Evolutionary conservation across 2,113 vertebrate species (phyloP).

Genomic region (Corythoichthys haematopterus): DNA sequence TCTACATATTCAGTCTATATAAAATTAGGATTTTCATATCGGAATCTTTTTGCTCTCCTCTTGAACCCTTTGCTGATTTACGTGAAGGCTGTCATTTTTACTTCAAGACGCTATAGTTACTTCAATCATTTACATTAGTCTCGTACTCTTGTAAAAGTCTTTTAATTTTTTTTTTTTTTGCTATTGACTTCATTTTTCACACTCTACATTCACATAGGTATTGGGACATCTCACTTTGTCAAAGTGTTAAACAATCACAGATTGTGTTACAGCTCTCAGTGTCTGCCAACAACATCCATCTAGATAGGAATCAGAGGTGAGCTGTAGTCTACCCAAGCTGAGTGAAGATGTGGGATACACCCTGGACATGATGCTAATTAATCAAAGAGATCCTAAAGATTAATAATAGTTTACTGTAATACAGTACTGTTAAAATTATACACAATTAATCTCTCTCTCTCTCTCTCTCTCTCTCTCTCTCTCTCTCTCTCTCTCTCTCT

Average conservation of each 20-base stretch:
- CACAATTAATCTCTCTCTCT: too few relatives aligned
- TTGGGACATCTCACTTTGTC: not conserved
- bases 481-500: too few relatives aligned
- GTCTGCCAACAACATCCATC: not conserved
- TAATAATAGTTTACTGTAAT: too few relatives aligned
- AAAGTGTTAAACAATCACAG: not conserved
- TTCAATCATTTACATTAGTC: constrained; percentile 57
- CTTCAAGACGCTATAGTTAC: constrained; percentile 46
- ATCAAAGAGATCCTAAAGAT: too few relatives aligned
- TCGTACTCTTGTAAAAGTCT: constrained; percentile 15
- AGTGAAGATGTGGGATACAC: too few relatives aligned
- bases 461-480: too few relatives aligned
- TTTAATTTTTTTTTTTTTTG: constrained; percentile 22
- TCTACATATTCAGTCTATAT: constrained; percentile 65
- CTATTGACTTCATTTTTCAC: not conserved
- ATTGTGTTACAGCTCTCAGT: not conserved
- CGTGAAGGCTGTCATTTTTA: constrained; percentile 51
- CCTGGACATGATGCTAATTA: too few relatives aligned
- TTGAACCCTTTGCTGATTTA: constrained; percentile 46
- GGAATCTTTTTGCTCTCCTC: constrained; percentile 54
- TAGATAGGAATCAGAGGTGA: not conserved
- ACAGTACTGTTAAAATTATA: too few relatives aligned
- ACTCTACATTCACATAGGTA: not conserved
- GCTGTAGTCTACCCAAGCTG: not conserved
- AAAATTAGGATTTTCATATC: constrained; percentile 68